Percentiles rank a stretch among this genome's conserved stretches.
Conservation (phyloP, 2,888 invertebrate species). For the Erebia palarica region DNA sequence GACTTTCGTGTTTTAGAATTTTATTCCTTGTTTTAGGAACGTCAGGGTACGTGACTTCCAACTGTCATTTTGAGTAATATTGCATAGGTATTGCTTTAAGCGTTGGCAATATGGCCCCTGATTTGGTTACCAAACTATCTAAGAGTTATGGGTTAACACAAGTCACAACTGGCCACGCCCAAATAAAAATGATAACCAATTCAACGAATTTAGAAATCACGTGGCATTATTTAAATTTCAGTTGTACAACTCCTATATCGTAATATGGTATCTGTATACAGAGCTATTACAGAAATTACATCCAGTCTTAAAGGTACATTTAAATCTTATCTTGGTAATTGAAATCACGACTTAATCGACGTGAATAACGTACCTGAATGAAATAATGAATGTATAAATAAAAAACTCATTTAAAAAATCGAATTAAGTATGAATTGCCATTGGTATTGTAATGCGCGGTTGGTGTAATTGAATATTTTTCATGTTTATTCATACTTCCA, state of each 20-base stretch:
- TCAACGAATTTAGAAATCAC: too few relatives aligned
- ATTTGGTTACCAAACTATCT: too few relatives aligned
- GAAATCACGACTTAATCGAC: conserved; percentile 68
- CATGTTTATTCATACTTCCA: conserved; percentile 26
- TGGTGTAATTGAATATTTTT: conserved; percentile 53
- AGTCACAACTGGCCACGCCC: too few relatives aligned
- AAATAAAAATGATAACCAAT: too few relatives aligned
- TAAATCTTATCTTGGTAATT: conserved; percentile 67
- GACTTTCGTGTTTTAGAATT: too few relatives aligned
- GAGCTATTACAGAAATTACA: conserved; percentile 50
- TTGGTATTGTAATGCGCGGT: conserved; percentile 46
- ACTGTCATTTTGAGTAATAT: too few relatives aligned
- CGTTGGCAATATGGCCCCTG: too few relatives aligned
- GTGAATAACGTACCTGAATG: conserved; percentile 47
- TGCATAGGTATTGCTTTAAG: too few relatives aligned
- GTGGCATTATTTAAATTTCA: too few relatives aligned
- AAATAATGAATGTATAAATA: conserved; percentile 69
- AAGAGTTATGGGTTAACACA: too few relatives aligned
- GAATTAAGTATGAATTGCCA: conserved; percentile 49
- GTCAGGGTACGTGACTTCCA: too few relatives aligned
- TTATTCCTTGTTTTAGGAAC: too few relatives aligned
- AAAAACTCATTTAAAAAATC: conserved; percentile 61
- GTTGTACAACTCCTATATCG: conserved; percentile 42
- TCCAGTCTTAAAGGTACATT: conserved; percentile 47
- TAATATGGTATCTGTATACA: conserved; percentile 43